A percentile compares a stretch with the other conserved stretches of the same genome.
Conservation (phyloP, 2,888 invertebrate species). For the Hylaea fasciaria region DNA sequence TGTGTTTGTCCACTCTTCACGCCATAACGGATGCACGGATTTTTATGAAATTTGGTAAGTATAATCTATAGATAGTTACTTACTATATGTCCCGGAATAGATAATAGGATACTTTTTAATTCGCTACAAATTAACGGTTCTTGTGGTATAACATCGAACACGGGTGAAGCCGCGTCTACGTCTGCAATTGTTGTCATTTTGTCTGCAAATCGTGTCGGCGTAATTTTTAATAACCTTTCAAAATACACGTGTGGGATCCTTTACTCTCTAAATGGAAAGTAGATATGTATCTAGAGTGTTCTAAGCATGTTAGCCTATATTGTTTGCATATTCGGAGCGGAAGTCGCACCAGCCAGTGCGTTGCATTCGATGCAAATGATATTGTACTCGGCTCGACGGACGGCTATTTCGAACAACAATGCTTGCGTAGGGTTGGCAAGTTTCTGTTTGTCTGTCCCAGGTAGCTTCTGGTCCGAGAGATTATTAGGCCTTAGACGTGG, state of each 20-base stretch:
- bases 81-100: too few species aligned
- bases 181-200: too few species aligned
- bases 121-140: too few species aligned
- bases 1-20: too few species aligned
- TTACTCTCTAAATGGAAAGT: slow-evolving; percentile 15
- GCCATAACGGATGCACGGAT: too few species aligned
- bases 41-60: too few species aligned
- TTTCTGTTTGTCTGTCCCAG: neutral
- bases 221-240: neutral
- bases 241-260: neutral
- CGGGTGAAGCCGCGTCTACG: too few species aligned
- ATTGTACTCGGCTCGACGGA: slow-evolving; percentile 30
- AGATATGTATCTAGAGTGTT: slow-evolving; percentile 16
- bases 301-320: slow-evolving; percentile 16
- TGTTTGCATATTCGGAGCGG: slow-evolving; percentile 27
- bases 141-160: too few species aligned
- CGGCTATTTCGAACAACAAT: slow-evolving; percentile 36
- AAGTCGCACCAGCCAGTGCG: slow-evolving; percentile 29
- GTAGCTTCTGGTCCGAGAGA: too few species aligned
- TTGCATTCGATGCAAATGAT: slow-evolving; percentile 48
- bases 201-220: too few species aligned
- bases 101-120: too few species aligned
- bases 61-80: too few species aligned
- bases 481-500: neutral
- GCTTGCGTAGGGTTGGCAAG: slow-evolving; percentile 29